Evolutionary conservation across 2,888 invertebrate genomes (phyloP).

Genomic region (Heliothis peltigera): DNA sequence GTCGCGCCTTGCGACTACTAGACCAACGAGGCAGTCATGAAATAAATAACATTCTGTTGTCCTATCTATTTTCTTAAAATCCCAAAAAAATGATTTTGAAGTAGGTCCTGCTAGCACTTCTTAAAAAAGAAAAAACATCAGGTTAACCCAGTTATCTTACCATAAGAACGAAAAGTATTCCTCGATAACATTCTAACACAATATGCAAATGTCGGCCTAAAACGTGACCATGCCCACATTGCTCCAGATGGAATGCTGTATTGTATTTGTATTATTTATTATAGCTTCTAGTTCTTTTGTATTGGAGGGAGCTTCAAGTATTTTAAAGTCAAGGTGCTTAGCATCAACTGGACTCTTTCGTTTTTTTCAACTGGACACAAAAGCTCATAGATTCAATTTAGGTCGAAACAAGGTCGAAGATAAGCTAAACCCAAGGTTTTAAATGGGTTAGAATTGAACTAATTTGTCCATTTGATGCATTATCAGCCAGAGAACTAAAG

Average conservation of each 20-base stretch:
- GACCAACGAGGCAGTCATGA: too few species aligned
- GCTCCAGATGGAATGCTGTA: constrained; percentile 45
- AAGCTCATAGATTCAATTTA: not conserved
- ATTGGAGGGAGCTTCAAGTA: constrained; percentile 3
- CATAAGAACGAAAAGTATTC: constrained; percentile 41
- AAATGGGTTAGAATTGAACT: too few species aligned
- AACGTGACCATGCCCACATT: constrained; percentile 49
- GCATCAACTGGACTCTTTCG: not conserved
- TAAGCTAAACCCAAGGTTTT: too few species aligned
- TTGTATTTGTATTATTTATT: constrained; percentile 40
- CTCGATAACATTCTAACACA: constrained; percentile 46
- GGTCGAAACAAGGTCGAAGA: too few species aligned
- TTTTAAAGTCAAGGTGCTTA: constrained; percentile 14
- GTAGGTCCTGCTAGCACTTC: constrained; percentile 19
- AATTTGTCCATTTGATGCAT: too few species aligned
- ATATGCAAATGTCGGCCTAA: constrained; percentile 51
- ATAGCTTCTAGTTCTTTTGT: constrained; percentile 15
- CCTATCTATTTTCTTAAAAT: not conserved
- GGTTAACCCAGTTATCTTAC: constrained; percentile 21
- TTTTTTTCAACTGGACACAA: not conserved
- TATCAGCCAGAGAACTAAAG: too few species aligned
- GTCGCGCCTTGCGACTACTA: too few species aligned
- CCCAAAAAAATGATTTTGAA: constrained; percentile 4
- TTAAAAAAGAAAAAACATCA: constrained; percentile 10
- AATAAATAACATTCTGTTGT: too few species aligned